Percentiles rank a stretch among this genome's conserved stretches.
Conservation (phyloP, 2,888 invertebrate species). For the Molanna angustata region DNA sequence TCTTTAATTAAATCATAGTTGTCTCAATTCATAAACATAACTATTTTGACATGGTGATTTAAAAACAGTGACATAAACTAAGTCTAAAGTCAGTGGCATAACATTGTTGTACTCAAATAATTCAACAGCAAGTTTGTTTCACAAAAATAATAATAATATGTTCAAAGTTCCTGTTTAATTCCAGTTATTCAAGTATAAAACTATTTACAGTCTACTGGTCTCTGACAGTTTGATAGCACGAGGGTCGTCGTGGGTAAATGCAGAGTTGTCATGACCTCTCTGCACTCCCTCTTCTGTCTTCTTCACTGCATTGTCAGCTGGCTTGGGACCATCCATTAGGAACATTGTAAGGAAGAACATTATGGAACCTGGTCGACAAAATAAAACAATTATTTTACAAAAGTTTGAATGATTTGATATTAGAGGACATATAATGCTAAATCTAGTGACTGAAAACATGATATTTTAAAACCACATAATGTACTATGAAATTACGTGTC, state of each 20-base stretch:
- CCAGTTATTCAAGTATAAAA: not conserved
- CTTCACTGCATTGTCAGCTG: constrained; percentile 36
- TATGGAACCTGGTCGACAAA: constrained; percentile 63
- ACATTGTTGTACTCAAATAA: no score
- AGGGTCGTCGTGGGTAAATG: constrained; percentile 54
- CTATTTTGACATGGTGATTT: no score
- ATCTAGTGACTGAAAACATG: no score
- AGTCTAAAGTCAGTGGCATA: no score
- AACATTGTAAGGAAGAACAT: constrained; percentile 80
- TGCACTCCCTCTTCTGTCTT: constrained; percentile 40
- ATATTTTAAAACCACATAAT: no score
- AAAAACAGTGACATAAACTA: no score
- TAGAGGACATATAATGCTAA: not conserved
- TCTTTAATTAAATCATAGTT: no score
- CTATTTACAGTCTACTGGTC: constrained; percentile 24
- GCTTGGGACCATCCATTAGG: constrained; percentile 66
- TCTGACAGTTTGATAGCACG: constrained; percentile 31
- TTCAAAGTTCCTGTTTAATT: no score
- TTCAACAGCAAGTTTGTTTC: no score
- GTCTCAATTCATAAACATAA: no score
- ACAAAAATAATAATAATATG: no score
- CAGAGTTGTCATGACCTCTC: constrained; percentile 51
- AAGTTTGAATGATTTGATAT: not conserved
- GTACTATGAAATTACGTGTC: no score
- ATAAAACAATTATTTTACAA: not conserved